Evolutionary conservation across 2,797 vertebrate genomes (phyloP).

Genomic region (Sphenodon punctatus): DNA sequence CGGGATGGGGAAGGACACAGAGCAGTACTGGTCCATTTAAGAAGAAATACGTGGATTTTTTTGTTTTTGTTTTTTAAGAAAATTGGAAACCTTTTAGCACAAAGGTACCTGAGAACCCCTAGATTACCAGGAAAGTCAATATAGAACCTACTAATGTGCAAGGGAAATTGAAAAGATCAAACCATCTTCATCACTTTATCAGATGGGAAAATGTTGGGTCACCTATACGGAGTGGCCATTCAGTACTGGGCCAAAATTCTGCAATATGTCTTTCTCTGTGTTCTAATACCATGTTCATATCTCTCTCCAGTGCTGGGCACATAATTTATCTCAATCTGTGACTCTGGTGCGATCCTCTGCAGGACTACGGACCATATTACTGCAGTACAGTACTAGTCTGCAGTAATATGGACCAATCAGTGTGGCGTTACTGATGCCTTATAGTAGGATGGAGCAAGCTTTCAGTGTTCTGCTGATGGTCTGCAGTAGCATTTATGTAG

Average conservation of each 20-base stretch:
- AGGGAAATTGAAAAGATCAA: conserved; percentile 14
- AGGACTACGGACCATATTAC: rapidly evolving
- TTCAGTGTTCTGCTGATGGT: conserved; percentile 27
- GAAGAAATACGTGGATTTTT: conserved; percentile 38
- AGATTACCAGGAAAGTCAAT: conserved; percentile 17
- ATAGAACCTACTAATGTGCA: not conserved
- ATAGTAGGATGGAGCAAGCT: not conserved
- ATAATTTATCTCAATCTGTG: no score
- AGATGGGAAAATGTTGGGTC: not conserved
- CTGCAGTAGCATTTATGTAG: conserved; percentile 49
- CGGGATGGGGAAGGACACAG: conserved; percentile 70
- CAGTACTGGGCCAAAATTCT: not conserved
- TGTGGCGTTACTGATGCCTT: conserved; percentile 5
- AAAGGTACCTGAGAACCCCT: not conserved
- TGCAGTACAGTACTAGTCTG: not conserved
- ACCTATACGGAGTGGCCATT: not conserved
- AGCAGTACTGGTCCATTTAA: conserved; percentile 43
- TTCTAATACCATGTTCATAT: no score
- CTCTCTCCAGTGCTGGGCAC: no score
- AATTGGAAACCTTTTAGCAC: conserved; percentile 49
- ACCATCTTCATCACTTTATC: not conserved
- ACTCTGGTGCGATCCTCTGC: no score
- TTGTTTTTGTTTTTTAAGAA: conserved; percentile 34
- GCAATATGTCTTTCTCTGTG: no score
- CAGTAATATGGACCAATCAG: not conserved